These are phyloP conservation scores for Epirrita christyi DNA, from an alignment of 2,888 invertebrate genomes.

Conservation along the genomic window DNA sequence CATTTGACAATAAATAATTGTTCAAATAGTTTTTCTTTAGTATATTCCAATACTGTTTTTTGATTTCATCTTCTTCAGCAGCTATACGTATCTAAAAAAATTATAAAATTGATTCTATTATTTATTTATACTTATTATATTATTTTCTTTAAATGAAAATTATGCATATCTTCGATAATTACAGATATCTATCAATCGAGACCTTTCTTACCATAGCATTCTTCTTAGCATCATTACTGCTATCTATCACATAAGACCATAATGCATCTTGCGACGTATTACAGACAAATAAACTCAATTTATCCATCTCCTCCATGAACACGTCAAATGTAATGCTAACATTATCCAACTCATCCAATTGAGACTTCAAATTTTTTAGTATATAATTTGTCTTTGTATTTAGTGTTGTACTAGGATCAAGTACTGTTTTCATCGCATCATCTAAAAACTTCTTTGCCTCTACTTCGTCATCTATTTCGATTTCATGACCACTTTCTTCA, in stretches of 20 bases:
- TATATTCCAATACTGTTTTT: constrained; percentile 75
- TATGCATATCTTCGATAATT: neutral
- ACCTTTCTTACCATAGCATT: constrained; percentile 67
- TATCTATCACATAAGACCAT: constrained; percentile 76
- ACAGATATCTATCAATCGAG: neutral
- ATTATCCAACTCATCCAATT: constrained; percentile 64
- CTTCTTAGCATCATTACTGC: constrained; percentile 69
- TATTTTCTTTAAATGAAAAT: neutral
- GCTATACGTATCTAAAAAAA: constrained; percentile 64
- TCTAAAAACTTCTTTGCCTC: constrained; percentile 73
- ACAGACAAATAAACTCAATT: constrained; percentile 72
- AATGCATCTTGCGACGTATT: constrained; percentile 74
- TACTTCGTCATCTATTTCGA: constrained; percentile 68
- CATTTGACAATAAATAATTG: constrained; percentile 47
- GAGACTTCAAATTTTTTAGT: constrained; percentile 61
- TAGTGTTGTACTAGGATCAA: constrained; percentile 62
- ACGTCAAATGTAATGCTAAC: constrained; percentile 62
- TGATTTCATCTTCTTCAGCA: constrained; percentile 77
- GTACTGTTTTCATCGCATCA: constrained; percentile 70
- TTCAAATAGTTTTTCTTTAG: constrained; percentile 70
- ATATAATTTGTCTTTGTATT: constrained; percentile 58
- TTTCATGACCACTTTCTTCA: constrained; percentile 73
- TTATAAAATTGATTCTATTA: neutral
- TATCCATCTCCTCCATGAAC: constrained; percentile 77
- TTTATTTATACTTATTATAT: neutral